Percentiles rank a stretch among this genome's conserved stretches.
Conservation (phyloP, 2,797 vertebrate species). For the Squalus acanthias region DNA sequence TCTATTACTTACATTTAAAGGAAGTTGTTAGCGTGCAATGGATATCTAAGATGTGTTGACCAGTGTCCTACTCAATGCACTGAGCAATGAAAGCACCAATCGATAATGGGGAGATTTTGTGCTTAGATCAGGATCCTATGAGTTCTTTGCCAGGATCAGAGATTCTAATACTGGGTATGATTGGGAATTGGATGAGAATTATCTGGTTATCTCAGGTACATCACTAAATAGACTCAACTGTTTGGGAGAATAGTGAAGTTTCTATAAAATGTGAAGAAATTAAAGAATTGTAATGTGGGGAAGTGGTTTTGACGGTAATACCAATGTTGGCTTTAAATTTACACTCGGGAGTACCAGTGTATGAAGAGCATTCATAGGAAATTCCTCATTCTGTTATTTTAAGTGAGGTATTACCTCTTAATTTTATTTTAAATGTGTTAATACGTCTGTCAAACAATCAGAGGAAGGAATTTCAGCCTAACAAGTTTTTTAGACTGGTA, state of each 20-base stretch:
- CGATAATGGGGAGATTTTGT: neutral
- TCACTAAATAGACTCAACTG: neutral
- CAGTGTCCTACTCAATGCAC: neutral
- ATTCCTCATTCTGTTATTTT: neutral
- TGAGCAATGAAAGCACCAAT: neutral
- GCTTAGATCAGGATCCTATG: neutral
- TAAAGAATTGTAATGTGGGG: neutral
- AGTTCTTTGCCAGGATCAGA: neutral
- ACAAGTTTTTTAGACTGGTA: neutral
- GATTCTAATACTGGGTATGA: neutral
- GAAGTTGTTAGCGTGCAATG: neutral
- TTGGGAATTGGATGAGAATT: neutral
- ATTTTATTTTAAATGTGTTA: neutral
- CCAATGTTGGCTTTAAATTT: neutral
- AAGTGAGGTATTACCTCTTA: neutral
- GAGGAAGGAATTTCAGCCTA: neutral
- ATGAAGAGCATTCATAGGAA: neutral
- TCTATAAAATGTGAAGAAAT: neutral
- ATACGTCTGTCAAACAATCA: neutral
- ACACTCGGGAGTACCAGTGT: neutral
- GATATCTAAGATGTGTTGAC: neutral
- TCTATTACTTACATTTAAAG: neutral
- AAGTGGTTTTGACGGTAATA: neutral
- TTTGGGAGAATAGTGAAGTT: neutral
- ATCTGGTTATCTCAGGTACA: neutral